A percentile compares a stretch with the other conserved stretches of the same genome.
Conservation (phyloP, 2,113 vertebrate genomes). For the Orycteropus afer region DNA sequence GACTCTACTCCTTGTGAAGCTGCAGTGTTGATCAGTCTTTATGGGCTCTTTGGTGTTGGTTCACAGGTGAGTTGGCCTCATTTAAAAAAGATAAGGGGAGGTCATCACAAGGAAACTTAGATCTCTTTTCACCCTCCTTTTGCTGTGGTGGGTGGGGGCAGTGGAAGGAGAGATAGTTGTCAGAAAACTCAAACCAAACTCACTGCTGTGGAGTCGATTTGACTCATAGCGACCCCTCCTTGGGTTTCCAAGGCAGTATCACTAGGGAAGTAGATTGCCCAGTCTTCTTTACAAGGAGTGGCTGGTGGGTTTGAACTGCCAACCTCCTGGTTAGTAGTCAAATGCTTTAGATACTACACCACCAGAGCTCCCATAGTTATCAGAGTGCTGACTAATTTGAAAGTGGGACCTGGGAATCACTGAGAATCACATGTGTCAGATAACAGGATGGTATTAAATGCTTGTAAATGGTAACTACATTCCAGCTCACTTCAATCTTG, state of each 20-base stretch:
- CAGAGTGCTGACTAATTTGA: constrained; percentile 16
- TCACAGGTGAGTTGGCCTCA: background rate
- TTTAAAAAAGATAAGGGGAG: constrained; percentile 11
- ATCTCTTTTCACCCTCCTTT: background rate
- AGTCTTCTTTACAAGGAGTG: too few species aligned
- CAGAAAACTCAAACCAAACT: too few species aligned
- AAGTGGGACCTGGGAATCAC: background rate
- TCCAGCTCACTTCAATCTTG: constrained; percentile 34
- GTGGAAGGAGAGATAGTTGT: background rate
- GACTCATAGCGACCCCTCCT: too few species aligned
- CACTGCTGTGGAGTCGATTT: too few species aligned
- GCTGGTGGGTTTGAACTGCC: too few species aligned
- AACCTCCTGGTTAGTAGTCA: too few species aligned
- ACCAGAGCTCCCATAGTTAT: too few species aligned
- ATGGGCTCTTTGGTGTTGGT: background rate
- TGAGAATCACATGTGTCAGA: background rate
- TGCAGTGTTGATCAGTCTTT: background rate
- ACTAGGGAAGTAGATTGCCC: too few species aligned
- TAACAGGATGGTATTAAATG: constrained; percentile 7
- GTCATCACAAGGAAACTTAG: background rate
- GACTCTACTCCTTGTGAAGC: background rate
- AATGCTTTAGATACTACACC: too few species aligned
- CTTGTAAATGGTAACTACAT: constrained; percentile 31
- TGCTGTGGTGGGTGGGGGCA: background rate
- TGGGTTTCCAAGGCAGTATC: too few species aligned